Conservation (phyloP, 2,888 invertebrate species). For the Steromphala cineraria region DNA sequence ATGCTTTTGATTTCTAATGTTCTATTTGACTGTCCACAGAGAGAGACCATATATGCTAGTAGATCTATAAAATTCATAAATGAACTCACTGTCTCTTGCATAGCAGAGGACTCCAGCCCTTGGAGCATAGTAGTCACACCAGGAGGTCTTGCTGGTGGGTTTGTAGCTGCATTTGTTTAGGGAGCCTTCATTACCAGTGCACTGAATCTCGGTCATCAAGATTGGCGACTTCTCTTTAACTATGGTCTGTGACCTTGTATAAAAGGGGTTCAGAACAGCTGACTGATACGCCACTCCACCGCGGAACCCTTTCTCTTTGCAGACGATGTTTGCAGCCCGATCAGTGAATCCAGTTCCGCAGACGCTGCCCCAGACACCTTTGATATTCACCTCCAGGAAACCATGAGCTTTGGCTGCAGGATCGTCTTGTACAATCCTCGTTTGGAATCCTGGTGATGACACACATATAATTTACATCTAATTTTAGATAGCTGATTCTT, state of each 20-base stretch:
- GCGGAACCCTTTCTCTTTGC: slow-evolving; percentile 31
- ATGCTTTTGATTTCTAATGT: too few species aligned
- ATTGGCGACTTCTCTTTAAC: slow-evolving; percentile 35
- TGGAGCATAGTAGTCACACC: slow-evolving; percentile 50
- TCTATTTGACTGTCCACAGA: too few species aligned
- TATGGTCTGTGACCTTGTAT: neutral
- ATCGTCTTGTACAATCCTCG: slow-evolving; percentile 46
- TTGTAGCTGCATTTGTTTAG: slow-evolving; percentile 37
- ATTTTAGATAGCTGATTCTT: too few species aligned
- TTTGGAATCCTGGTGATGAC: slow-evolving; percentile 42
- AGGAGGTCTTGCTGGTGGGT: slow-evolving; percentile 34
- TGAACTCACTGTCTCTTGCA: slow-evolving; percentile 49
- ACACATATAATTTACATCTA: too few species aligned
- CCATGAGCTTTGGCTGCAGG: slow-evolving; percentile 15
- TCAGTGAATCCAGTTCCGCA: slow-evolving; percentile 27
- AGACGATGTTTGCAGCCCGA: slow-evolving; percentile 31
- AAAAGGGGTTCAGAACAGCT: neutral
- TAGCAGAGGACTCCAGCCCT: slow-evolving; percentile 68
- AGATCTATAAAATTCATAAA: too few species aligned
- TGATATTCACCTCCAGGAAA: slow-evolving; percentile 22
- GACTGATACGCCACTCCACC: slow-evolving; percentile 29
- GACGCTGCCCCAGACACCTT: slow-evolving; percentile 29
- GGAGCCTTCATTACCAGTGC: slow-evolving; percentile 43
- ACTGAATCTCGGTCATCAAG: slow-evolving; percentile 42
- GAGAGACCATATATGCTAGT: too few species aligned